A percentile compares a stretch with the other conserved stretches of the same genome.
Evolutionary conservation across 2,113 vertebrate genomes (phyloP).

Genomic region (Alethe diademata): DNA sequence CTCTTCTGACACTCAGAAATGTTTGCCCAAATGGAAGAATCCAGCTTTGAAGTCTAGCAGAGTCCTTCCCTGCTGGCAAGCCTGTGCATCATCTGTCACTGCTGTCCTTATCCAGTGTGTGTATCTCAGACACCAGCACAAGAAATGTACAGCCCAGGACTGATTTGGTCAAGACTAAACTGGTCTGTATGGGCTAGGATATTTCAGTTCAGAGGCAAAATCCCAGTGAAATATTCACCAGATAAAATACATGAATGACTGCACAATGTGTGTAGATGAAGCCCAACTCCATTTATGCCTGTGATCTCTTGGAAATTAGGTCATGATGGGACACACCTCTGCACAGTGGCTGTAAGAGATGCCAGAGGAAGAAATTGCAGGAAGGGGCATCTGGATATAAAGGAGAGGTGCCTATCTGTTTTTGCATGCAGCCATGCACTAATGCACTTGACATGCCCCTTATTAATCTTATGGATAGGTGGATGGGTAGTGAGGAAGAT

Average conservation of each 20-base stretch:
- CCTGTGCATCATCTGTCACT: background rate
- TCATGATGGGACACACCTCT: background rate
- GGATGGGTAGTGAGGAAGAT: background rate
- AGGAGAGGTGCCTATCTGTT: background rate
- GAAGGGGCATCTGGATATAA: background rate
- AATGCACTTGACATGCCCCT: background rate
- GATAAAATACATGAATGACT: background rate
- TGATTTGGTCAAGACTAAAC: background rate
- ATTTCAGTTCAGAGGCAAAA: background rate
- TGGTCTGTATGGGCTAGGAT: background rate
- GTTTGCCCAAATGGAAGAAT: background rate
- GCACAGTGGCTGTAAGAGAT: background rate
- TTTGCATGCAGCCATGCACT: background rate
- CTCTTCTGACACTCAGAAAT: background rate
- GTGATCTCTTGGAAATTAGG: background rate
- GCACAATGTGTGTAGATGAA: background rate
- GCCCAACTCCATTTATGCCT: background rate
- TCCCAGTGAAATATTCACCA: background rate
- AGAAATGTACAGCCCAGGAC: background rate
- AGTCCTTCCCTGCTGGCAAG: background rate
- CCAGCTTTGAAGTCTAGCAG: background rate
- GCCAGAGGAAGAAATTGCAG: background rate
- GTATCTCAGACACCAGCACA: background rate
- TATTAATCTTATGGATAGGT: background rate
- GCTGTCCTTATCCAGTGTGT: background rate